Conservation (phyloP, 2,113 vertebrate species). For the Nothocercus nigrocapillus region DNA sequence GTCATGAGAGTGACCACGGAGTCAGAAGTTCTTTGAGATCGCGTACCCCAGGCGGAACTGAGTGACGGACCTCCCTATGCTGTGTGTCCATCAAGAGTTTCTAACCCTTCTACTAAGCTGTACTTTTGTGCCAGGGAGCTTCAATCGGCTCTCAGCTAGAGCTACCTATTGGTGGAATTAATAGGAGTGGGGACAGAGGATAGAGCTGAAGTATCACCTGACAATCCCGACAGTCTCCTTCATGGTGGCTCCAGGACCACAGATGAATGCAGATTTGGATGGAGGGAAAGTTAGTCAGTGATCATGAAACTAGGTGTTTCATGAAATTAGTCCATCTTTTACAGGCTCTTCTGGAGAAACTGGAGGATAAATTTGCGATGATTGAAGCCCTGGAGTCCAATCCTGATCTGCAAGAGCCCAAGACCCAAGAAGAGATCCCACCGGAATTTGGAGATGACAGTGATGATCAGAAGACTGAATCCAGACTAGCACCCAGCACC, state of each 20-base stretch:
- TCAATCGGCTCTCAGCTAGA: neutral
- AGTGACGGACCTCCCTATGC: neutral
- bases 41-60: neutral
- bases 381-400: constrained; percentile 31
- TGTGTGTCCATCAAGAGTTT: neutral
- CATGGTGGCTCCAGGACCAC: neutral
- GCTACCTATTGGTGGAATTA: neutral
- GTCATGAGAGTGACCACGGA: accelerated
- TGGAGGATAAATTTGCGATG: constrained; percentile 74
- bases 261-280: neutral
- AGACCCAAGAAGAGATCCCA: neutral
- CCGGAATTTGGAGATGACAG: neutral
- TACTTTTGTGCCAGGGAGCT: neutral
- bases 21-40: neutral
- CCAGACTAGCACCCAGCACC: neutral
- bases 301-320: neutral
- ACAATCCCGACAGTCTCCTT: neutral
- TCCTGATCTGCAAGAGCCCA: neutral
- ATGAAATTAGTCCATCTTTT: neutral
- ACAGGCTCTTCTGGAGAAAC: constrained; percentile 79
- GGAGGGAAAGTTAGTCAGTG: neutral
- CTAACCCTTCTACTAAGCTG: neutral
- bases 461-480: constrained; percentile 6
- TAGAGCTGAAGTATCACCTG: neutral
- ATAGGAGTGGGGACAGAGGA: neutral